Base-by-base conservation (phyloP, 2,888 invertebrate genomes). In the Lysandra bellargus region DNA sequence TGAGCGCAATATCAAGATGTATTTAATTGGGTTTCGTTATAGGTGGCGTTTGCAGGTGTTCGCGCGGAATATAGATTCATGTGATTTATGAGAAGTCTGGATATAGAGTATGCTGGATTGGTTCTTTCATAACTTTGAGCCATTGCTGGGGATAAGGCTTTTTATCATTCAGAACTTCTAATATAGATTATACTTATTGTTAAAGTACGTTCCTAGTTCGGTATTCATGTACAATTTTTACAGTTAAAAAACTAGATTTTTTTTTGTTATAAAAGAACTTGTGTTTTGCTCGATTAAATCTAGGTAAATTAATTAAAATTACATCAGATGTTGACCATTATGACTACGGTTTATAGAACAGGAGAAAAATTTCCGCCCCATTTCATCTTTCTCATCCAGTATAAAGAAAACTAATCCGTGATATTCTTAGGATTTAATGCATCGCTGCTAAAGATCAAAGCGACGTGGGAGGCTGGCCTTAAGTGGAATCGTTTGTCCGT, bases 1-100 rank as follows among this genome's bases (percentile, higher is more conserved):
- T 83, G 84, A 81, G 82, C 84, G 83, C 86, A 86, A 88, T 90
- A 94, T 94, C 94, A 88, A 92, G 94, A 94, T 94, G 91, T 92
- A 92, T 93, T 93, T 94, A 94, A 94, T 87, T 86, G 86, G 85
- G 82, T 85, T 87, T 86, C 85, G 87, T 87, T 86, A 88, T 87
- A 84, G 81, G 86, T 85, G 85, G 85, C 85, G 84, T 88, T 88
- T 82, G 89, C 92, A 91, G 90, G 91, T 92, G 91, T 90, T 87
- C 85, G 85, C 88, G 89, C 88, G 87, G 88, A 90, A 90, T 91
- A 90, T 90, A 89, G 89, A 91, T 90, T 86, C 84, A 85, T 85
- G 88, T 91, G 90, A 91, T 91, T 91, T 92, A 92, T 69, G 33
- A 9, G 37, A n/a, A 6, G 49, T 17, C 72, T 57, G 57, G 53